Conservation (phyloP, 2,797 vertebrate genomes). For the Peromyscus melanophrys region DNA sequence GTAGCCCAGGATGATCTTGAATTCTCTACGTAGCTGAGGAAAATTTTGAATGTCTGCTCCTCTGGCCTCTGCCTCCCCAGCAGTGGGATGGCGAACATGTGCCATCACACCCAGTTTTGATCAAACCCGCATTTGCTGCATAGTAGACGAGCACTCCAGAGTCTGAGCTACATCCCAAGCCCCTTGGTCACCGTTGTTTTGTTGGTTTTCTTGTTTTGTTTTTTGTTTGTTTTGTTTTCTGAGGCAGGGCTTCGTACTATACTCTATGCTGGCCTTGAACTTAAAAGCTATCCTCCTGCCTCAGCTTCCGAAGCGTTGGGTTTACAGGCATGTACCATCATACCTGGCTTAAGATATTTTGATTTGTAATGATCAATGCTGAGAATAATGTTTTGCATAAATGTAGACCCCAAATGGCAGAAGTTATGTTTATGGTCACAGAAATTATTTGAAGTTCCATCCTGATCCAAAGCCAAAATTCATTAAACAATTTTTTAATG, state of each 20-base stretch:
- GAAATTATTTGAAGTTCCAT: not conserved
- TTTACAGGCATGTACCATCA: not conserved
- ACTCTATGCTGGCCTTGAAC: not conserved
- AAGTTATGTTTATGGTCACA: not conserved
- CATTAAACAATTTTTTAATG: not conserved
- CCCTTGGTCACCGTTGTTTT: not conserved
- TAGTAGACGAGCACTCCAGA: not conserved
- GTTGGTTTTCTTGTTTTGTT: not conserved
- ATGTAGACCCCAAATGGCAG: not conserved
- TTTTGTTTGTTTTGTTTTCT: not conserved
- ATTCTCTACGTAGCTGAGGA: not conserved
- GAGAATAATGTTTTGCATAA: not conserved
- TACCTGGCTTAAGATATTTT: not conserved
- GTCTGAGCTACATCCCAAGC: not conserved
- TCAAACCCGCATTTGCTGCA: not conserved
- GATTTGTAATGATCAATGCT: not conserved
- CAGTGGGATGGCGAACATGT: fast-evolving
- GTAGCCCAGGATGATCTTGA: not conserved
- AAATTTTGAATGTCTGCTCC: not conserved
- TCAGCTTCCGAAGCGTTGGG: not conserved
- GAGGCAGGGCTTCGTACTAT: not conserved
- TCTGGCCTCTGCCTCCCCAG: not conserved
- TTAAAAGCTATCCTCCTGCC: not conserved
- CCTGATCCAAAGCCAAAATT: not conserved
- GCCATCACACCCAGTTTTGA: not conserved